These are phyloP conservation scores for Pygoscelis adeliae DNA, from an alignment of 2,113 vertebrate genomes.

Conservation along the genomic window DNA sequence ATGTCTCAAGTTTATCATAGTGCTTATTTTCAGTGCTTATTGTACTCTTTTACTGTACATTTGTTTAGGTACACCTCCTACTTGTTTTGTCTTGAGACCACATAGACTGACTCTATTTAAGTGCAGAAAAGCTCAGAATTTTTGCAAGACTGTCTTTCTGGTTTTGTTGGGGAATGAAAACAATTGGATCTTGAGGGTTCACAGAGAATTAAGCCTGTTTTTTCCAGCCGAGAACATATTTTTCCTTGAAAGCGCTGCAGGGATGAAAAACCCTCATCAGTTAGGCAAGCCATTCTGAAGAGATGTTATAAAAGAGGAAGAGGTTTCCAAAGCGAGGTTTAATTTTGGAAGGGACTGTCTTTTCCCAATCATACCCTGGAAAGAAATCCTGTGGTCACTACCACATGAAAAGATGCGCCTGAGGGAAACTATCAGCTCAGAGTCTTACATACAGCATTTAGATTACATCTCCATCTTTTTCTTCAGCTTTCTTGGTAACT, in stretches of 20 bases:
- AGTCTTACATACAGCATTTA: background rate
- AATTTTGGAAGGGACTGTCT: background rate
- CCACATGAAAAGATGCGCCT: background rate
- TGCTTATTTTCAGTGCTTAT: background rate
- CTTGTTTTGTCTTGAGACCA: background rate
- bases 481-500: background rate
- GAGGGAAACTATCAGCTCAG: background rate
- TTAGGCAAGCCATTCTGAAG: background rate
- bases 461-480: background rate
- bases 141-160: background rate
- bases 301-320: background rate
- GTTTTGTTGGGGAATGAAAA: background rate
- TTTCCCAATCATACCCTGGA: background rate
- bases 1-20: background rate
- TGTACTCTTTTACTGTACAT: background rate
- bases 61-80: background rate
- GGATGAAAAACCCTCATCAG: background rate
- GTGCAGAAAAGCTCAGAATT: background rate
- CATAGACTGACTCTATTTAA: background rate
- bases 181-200: background rate
- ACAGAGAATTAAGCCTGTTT: background rate
- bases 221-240: background rate
- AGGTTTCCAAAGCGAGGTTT: background rate
- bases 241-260: background rate
- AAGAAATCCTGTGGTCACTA: background rate